phyloP scores from a whole-genome alignment of 2,113 vertebrate genomes.

The Recurvirostra avosetta region DNA sequence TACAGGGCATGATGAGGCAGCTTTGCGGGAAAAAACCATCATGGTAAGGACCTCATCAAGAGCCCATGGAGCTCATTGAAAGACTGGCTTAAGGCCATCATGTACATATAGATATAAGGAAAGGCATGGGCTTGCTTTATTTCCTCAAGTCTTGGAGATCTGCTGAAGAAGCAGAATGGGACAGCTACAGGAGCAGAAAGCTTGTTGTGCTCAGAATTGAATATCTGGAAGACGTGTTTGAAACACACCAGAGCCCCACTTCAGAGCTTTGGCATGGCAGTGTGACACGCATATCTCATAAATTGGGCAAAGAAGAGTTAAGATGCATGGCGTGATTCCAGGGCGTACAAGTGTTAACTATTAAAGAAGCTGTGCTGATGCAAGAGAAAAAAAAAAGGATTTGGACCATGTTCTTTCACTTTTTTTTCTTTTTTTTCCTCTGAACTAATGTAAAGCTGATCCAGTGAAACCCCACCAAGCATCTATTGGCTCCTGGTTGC shows the following conservation, averaged over 20 bases:
- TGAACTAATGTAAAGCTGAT: background rate
- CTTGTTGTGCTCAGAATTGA: background rate
- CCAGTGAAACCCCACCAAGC: background rate
- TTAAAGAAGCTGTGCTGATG: constrained; percentile 7
- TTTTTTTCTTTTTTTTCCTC: background rate
- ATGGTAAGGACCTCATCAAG: background rate
- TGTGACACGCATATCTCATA: background rate
- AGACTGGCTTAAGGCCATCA: background rate
- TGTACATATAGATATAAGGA: background rate
- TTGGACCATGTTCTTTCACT: constrained; percentile 7
- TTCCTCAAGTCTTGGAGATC: background rate
- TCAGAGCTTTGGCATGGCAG: constrained; percentile 9
- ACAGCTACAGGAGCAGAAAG: background rate
- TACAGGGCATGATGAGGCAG: background rate
- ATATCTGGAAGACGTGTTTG: background rate
- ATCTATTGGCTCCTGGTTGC: background rate
- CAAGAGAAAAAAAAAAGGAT: background rate
- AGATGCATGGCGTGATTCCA: background rate
- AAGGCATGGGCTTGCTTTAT: background rate
- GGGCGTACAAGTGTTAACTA: background rate
- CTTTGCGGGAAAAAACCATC: background rate
- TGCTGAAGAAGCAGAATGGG: constrained; percentile 14
- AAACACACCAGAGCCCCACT: background rate
- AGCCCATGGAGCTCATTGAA: background rate
- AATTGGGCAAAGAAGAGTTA: background rate